Evolutionary conservation across 23 tunicate species (phyloP).

Genomic region (Halocynthia aurantium): DNA sequence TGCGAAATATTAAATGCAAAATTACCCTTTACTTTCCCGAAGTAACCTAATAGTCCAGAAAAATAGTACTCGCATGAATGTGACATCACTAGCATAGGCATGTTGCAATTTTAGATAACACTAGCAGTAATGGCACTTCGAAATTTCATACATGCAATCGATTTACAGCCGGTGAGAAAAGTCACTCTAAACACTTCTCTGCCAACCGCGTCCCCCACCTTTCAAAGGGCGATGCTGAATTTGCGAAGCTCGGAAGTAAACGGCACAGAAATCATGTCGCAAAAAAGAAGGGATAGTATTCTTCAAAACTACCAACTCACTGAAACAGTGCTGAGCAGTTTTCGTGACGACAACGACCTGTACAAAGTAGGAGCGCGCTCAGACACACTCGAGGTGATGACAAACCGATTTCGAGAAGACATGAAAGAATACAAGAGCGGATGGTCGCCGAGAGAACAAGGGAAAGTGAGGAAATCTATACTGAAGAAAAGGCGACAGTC

Average conservation of each 20-base stretch:
- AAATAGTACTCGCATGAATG: too few relatives aligned
- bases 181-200: conserved; percentile 62
- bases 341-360: conserved; percentile 29
- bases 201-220: conserved; percentile 75
- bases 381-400: conserved; percentile 8
- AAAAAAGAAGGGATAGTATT: conserved; percentile 3
- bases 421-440: conserved; percentile 16
- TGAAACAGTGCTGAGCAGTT: conserved; percentile 20
- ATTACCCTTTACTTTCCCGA: too few relatives aligned
- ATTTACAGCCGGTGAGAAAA: conserved; percentile 17
- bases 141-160: too few relatives aligned
- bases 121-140: too few relatives aligned
- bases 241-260: conserved; percentile 12
- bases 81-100: too few relatives aligned
- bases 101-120: too few relatives aligned
- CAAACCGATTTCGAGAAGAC: conserved; percentile 22
- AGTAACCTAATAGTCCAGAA: too few relatives aligned
- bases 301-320: conserved; percentile 7
- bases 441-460: conserved; percentile 1
- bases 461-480: conserved; percentile 47
- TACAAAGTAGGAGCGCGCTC: neutral
- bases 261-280: conserved; percentile 17
- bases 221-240: conserved; percentile 79
- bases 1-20: too few relatives aligned
- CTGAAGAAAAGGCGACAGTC: conserved; percentile 76